Conservation (phyloP, 2,888 invertebrate genomes). For the Asteroscopus sphinx region DNA sequence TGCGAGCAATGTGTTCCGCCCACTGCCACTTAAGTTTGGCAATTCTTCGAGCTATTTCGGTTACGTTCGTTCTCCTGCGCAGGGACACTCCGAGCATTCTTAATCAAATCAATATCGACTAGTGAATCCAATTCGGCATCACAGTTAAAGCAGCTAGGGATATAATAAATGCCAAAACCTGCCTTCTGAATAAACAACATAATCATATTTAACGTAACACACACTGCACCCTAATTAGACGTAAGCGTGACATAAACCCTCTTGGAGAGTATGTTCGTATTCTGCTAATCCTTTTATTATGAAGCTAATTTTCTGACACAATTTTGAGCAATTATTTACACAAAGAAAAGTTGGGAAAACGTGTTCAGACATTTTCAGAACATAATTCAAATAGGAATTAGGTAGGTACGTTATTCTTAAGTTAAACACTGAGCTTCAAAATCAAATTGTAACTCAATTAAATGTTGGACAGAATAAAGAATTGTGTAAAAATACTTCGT, state of each 20-base stretch:
- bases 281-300: conserved; percentile 38
- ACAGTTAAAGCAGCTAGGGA: not conserved
- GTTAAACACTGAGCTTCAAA: not conserved
- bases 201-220: conserved; percentile 30
- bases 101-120: too few species aligned
- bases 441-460: not conserved
- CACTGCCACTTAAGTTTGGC: too few species aligned
- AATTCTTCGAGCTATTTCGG: too few species aligned
- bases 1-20: too few species aligned
- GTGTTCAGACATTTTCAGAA: conserved; percentile 30
- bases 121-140: too few species aligned
- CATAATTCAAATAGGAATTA: conserved; percentile 12
- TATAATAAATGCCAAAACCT: conserved; percentile 9
- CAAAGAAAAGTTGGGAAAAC: conserved; percentile 21
- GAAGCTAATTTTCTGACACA: conserved; percentile 34
- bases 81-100: too few species aligned
- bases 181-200: conserved; percentile 33
- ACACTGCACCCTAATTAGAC: conserved; percentile 42
- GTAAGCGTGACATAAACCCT: conserved; percentile 38
- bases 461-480: too few species aligned
- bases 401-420: not conserved
- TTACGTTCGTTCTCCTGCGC: too few species aligned
- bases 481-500: too few species aligned
- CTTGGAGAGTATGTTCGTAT: conserved; percentile 27
- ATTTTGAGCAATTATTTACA: conserved; percentile 26